Conservation (phyloP, 1,140 invertebrate species). For the Pseudomyrmex gracilis region DNA sequence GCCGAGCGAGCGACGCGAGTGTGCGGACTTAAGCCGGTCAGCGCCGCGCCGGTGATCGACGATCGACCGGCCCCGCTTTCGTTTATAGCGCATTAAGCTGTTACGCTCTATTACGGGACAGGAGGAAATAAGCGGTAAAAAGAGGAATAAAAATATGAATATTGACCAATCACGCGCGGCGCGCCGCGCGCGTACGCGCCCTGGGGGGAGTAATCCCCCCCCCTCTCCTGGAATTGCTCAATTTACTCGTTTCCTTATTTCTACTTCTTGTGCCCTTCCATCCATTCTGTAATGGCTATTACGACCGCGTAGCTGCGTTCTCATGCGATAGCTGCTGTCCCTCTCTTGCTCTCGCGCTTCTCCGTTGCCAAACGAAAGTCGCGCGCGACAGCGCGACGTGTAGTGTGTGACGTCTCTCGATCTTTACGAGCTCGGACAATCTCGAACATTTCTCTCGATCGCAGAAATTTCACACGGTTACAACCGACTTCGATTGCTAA, state of each 20-base stretch:
- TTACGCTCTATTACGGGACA: slow-evolving; percentile 60
- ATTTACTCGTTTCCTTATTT: slow-evolving; percentile 60
- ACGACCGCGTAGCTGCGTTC: slow-evolving; percentile 26
- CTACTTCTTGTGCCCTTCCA: slow-evolving; percentile 53
- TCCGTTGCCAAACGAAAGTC: not conserved
- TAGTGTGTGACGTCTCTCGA: not conserved
- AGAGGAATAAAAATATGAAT: slow-evolving; percentile 56
- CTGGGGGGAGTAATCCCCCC: slow-evolving; percentile 14
- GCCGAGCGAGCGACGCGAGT: not conserved
- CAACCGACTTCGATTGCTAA: not conserved
- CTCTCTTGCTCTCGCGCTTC: not conserved
- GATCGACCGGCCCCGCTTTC: slow-evolving; percentile 56
- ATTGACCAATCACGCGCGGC: slow-evolving; percentile 51
- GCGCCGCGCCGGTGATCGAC: slow-evolving; percentile 38
- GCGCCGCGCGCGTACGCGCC: slow-evolving; percentile 34
- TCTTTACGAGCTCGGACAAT: not conserved
- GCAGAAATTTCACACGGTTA: not conserved
- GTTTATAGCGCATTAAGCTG: slow-evolving; percentile 60
- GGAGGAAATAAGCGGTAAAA: slow-evolving; percentile 54
- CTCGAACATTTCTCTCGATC: not conserved
- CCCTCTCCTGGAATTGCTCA: slow-evolving; percentile 48
- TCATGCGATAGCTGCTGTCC: not conserved
- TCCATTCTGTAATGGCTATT: slow-evolving; percentile 56
- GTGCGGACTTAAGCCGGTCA: slow-evolving; percentile 40
- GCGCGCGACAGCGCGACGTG: not conserved